phyloP scores from a whole-genome alignment of 2,113 vertebrate species.

The Petrocephalus zakoni region DNA sequence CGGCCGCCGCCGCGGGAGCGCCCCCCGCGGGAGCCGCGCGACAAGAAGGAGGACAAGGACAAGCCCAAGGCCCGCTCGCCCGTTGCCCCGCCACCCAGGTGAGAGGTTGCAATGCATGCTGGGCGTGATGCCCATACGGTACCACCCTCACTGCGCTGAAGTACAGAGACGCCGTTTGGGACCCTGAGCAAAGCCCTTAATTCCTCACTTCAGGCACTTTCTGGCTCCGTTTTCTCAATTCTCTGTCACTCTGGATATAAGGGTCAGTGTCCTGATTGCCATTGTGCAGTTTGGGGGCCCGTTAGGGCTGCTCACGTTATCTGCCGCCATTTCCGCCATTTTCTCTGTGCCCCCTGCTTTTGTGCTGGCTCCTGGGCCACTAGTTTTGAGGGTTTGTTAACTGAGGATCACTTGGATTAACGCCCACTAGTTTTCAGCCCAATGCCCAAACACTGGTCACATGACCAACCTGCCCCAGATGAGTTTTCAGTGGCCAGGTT shows the following conservation, averaged over 20 bases:
- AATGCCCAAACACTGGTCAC: not conserved
- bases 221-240: not conserved
- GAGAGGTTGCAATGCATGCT: constrained; percentile 28
- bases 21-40: constrained; percentile 73
- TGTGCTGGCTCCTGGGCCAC: not conserved
- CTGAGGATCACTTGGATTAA: not conserved
- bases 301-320: not conserved
- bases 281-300: not conserved
- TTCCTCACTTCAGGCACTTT: not conserved
- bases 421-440: not conserved
- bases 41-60: constrained; percentile 89
- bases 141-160: not conserved
- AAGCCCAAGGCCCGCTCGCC: constrained; percentile 75
- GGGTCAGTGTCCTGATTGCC: not conserved
- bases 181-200: not conserved
- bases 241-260: not conserved
- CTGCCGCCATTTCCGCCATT: not conserved
- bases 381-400: not conserved
- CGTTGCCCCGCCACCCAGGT: constrained; percentile 68
- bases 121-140: not conserved
- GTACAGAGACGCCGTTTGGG: not conserved
- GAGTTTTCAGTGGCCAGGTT: not conserved
- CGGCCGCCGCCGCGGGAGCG: constrained; percentile 75
- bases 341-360: not conserved
- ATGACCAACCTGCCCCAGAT: not conserved